Evolutionary conservation across 2,888 invertebrate species (phyloP), one percentile per base, ranked within the genome.

Genomic region (Drosophila gaucha): DNA sequence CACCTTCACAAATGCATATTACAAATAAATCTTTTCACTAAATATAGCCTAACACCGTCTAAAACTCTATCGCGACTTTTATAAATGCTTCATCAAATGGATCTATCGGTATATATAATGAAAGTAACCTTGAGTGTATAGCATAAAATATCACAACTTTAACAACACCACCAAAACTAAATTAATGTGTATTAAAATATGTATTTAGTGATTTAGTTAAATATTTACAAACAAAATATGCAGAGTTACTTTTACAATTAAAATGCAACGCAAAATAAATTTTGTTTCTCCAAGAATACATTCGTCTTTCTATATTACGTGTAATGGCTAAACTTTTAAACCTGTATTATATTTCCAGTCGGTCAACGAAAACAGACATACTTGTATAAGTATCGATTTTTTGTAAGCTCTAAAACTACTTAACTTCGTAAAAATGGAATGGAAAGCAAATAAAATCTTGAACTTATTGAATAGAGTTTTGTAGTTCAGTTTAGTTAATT

Each of bases 141-240:
- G 66, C 62, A 64, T 67, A 59, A 64, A 62, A 73, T 84, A 83
- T 80, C 86, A 67, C 57, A 64, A 73, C 50, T 68, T 64, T 49
- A 67, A 74, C 51, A 62, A 86, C 74, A 80, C 87, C 87, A 87
- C 82, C 82, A 87, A 84, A 84, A 79, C 55, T 77, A 87, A 85
- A 78, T 85, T 78, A 71, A 80, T 66, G 74, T 85, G 82, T 84
- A 80, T 84, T 85, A 64, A 86, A 80, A 72, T 67, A 79, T 84
- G 56, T 59, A 54, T 67, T 74, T 82, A 84, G 80, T 58, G 36
- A 77, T 65, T 87, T 82, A 85, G 85, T 80, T 85, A 80, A 80
- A 77, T 71, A 77, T 74, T 84, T 68, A 75, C 78, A 52, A 74
- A 60, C 43, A 41, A 57, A 78, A 66, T 70, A 60, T 79, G 69